Conservation (phyloP, 2,113 vertebrate genomes). For the Globicephala melas region DNA sequence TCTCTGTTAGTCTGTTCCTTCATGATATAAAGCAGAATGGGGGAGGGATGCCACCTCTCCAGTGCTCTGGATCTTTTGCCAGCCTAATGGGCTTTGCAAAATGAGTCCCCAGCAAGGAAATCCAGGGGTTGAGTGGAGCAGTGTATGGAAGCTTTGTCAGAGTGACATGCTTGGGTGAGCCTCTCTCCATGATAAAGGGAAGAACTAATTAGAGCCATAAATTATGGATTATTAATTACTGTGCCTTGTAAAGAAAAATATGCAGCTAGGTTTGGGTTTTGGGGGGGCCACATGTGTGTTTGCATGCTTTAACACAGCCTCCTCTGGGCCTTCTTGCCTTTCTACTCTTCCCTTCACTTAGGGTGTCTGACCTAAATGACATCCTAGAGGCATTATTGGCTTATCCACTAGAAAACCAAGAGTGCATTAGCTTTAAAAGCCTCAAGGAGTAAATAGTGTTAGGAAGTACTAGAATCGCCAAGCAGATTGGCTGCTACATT, state of each 20-base stretch:
- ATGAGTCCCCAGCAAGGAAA: conserved; percentile 56
- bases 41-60: neutral
- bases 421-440: neutral
- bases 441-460: neutral
- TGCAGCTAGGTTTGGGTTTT: neutral
- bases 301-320: neutral
- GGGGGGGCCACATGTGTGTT: neutral
- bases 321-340: neutral
- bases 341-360: neutral
- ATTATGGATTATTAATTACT: conserved; percentile 64
- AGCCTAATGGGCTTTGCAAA: conserved; percentile 46
- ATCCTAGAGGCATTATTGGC: neutral
- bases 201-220: conserved; percentile 66
- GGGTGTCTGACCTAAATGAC: neutral
- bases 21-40: neutral
- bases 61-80: neutral
- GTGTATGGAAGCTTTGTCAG: neutral
- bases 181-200: conserved; percentile 45
- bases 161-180: neutral
- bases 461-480: neutral
- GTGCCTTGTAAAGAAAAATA: neutral
- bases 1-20: neutral
- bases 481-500: conserved; percentile 27
- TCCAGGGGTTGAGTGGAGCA: neutral
- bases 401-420: conserved; percentile 41